A percentile compares a stretch with the other conserved stretches of the same genome.
Conservation (phyloP, 2,888 invertebrate species). For the Meloe dianella region DNA sequence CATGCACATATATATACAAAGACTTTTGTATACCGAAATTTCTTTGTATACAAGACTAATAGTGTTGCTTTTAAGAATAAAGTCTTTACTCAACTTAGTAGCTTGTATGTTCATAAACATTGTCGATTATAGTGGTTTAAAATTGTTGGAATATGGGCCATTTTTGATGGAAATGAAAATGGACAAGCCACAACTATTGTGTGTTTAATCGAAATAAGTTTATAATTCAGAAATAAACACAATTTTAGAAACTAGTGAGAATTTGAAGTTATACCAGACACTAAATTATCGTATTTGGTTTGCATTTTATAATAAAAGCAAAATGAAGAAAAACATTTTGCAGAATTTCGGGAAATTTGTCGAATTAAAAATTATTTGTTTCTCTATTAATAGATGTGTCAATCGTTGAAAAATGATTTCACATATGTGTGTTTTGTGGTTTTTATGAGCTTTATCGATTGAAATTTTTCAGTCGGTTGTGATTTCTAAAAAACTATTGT, state of each 20-base stretch:
- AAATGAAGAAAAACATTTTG: not conserved
- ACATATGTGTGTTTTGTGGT: too few relatives aligned
- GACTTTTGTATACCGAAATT: not conserved
- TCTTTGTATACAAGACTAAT: slow-evolving; percentile 15
- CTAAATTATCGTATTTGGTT: not conserved
- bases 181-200: not conserved
- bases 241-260: not conserved
- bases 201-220: not conserved
- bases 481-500: not conserved
- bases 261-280: not conserved
- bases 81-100: not conserved
- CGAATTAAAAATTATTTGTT: not conserved
- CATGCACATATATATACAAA: not conserved
- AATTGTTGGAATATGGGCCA: not conserved
- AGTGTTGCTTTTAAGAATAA: not conserved
- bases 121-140: too few relatives aligned
- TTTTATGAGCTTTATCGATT: too few relatives aligned
- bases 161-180: not conserved
- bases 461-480: too few relatives aligned
- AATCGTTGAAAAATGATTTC: too few relatives aligned
- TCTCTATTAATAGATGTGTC: too few relatives aligned
- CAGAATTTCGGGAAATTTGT: not conserved
- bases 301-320: not conserved
- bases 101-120: too few relatives aligned
- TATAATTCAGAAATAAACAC: not conserved